Percentiles rank a stretch among this genome's conserved stretches.
Conservation (phyloP, 2,113 vertebrate species). For the Anguilla japonica region DNA sequence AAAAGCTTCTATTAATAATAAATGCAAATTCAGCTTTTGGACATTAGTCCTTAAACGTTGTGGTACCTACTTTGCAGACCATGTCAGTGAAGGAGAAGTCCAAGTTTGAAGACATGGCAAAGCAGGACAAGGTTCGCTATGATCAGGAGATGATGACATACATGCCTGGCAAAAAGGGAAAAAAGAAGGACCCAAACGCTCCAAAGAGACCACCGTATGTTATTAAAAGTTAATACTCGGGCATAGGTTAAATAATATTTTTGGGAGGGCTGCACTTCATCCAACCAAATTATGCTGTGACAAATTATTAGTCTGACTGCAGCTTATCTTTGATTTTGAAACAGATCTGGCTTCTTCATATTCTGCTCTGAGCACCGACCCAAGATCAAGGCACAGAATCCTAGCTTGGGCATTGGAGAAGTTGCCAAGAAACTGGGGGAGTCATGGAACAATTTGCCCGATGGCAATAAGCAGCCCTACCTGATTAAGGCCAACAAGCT, state of each 20-base stretch:
- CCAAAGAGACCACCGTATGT: conserved; percentile 86
- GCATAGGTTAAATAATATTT: not conserved
- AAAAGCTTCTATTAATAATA: too few species aligned
- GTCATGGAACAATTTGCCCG: conserved; percentile 84
- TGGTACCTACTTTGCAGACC: conserved; percentile 60
- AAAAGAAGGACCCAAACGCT: conserved; percentile 87
- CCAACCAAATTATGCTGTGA: not conserved
- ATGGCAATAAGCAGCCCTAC: conserved; percentile 81
- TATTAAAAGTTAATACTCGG: not conserved
- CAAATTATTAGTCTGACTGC: rapidly evolving
- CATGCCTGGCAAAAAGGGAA: conserved; percentile 77
- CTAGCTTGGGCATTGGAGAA: conserved; percentile 80
- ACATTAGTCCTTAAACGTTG: not conserved
- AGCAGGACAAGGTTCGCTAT: conserved; percentile 84
- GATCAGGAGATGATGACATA: conserved; percentile 88
- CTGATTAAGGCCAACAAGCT: conserved; percentile 83
- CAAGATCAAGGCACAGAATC: conserved; percentile 83
- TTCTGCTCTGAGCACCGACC: conserved; percentile 86
- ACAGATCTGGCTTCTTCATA: conserved; percentile 84
- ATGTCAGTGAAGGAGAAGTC: conserved; percentile 85
- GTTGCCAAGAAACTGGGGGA: conserved; percentile 85
- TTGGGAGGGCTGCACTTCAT: not conserved
- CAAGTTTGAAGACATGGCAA: conserved; percentile 86
- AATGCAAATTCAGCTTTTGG: not conserved
- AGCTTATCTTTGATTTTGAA: conserved; percentile 24